Conservation (phyloP, 2,113 vertebrate species). For the Lepidothrix coronata region DNA sequence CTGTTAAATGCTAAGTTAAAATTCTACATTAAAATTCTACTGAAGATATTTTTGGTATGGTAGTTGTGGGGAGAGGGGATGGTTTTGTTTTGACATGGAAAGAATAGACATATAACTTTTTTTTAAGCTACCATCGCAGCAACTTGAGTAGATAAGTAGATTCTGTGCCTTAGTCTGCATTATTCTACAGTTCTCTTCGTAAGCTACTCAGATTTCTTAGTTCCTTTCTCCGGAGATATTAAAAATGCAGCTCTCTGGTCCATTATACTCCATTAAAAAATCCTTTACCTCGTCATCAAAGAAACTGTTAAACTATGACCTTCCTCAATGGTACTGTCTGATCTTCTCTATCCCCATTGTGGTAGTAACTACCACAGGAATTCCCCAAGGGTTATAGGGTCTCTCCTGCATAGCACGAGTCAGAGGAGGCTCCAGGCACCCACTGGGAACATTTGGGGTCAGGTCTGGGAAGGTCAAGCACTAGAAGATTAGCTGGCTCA, state of each 20-base stretch:
- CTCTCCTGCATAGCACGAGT: neutral
- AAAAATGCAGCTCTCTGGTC: neutral
- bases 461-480: neutral
- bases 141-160: neutral
- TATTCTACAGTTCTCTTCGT: neutral
- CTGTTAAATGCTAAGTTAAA: neutral
- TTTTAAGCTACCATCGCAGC: neutral
- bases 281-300: neutral
- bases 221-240: neutral
- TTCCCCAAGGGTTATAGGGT: neutral
- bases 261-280: neutral
- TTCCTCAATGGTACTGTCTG: neutral
- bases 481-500: neutral
- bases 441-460: neutral
- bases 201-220: neutral
- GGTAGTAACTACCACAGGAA: neutral
- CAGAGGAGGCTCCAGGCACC: neutral
- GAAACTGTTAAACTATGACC: neutral
- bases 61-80: neutral
- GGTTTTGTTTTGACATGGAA: neutral
- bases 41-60: neutral
- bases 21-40: neutral
- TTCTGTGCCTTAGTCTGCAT: neutral
- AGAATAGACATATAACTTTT: neutral
- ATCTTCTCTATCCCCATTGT: neutral